phyloP scores from a whole-genome alignment of 1,140 invertebrate species.

The Drosophila jambulina region DNA sequence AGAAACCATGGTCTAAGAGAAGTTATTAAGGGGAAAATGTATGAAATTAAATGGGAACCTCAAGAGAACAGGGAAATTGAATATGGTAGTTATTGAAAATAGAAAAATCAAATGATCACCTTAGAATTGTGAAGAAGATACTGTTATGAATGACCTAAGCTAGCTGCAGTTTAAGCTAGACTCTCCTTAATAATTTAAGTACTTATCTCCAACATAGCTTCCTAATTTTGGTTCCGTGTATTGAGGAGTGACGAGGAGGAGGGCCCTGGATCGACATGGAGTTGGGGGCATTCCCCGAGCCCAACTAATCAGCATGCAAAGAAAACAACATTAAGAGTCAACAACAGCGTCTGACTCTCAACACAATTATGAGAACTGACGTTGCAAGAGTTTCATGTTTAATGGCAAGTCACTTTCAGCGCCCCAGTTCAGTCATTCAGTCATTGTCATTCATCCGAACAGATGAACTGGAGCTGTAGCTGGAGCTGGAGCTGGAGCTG shows the following conservation, averaged over 20 bases:
- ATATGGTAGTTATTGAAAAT: no score
- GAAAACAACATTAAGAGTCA: slow-evolving; percentile 84
- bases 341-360: slow-evolving; percentile 80
- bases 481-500: slow-evolving; percentile 1
- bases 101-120: background rate
- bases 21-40: background rate
- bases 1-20: background rate
- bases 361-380: slow-evolving; percentile 84
- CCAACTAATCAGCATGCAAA: slow-evolving; percentile 83
- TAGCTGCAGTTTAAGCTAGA: background rate
- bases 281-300: slow-evolving; percentile 69
- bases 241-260: slow-evolving; percentile 8
- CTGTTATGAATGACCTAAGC: background rate
- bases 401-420: slow-evolving; percentile 82
- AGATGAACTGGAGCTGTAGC: slow-evolving; percentile 33
- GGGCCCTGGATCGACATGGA: slow-evolving; percentile 24
- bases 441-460: slow-evolving; percentile 66
- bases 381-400: slow-evolving; percentile 82
- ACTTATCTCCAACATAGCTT: background rate
- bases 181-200: background rate
- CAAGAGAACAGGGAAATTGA: background rate
- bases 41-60: background rate
- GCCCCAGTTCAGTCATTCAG: slow-evolving; percentile 78
- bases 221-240: background rate
- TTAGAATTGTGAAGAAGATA: background rate